Evolutionary conservation across 2,888 invertebrate genomes (phyloP).

Genomic region (Melieria crassipennis): DNA sequence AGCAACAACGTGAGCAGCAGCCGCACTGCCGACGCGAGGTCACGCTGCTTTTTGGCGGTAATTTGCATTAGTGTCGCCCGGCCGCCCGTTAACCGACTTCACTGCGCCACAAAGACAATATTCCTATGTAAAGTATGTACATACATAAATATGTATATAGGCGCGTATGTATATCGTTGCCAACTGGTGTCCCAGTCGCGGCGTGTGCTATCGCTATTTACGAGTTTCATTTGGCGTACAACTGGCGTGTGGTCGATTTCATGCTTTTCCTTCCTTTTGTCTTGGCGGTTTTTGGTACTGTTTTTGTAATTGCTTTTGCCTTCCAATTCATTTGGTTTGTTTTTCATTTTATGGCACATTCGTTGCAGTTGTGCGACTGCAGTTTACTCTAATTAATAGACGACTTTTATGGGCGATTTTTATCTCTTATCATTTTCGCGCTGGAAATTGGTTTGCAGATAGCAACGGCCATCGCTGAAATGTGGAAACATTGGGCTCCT

Average conservation of each 20-base stretch:
- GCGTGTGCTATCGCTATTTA: constrained; percentile 4
- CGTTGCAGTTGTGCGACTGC: background rate
- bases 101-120: background rate
- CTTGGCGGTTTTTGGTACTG: background rate
- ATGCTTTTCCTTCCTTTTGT: background rate
- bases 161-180: no score
- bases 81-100: no score
- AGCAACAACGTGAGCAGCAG: background rate
- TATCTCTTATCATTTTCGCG: constrained; percentile 36
- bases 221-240: constrained; percentile 29
- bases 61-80: no score
- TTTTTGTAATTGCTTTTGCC: background rate
- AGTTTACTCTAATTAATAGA: constrained; percentile 37
- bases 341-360: constrained; percentile 16
- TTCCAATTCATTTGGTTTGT: constrained; percentile 5
- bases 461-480: constrained; percentile 4
- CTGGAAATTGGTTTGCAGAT: constrained; percentile 4
- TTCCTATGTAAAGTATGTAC: no score
- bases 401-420: constrained; percentile 36
- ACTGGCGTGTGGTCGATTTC: constrained; percentile 5
- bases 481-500: background rate
- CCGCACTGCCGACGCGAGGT: background rate
- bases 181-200: no score
- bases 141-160: no score
- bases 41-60: no score